Percentiles rank a stretch among this genome's conserved stretches.
Evolutionary conservation across 2,888 invertebrate species (phyloP).

Genomic region (Acanthosepion esculentum): DNA sequence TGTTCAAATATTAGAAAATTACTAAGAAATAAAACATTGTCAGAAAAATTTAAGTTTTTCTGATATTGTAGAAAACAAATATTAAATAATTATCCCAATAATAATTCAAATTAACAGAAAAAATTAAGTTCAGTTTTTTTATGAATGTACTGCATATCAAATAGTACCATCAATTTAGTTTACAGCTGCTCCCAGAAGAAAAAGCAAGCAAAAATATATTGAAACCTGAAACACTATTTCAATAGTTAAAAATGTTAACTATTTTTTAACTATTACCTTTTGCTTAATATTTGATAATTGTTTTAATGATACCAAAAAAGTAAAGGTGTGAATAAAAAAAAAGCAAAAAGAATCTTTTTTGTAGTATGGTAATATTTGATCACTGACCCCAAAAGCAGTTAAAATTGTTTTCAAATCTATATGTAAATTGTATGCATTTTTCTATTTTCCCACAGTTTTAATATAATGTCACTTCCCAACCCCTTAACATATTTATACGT

Average conservation of each 20-base stretch:
- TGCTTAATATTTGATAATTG: not conserved
- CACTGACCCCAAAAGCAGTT: constrained; percentile 5
- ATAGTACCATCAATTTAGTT: too few relatives aligned
- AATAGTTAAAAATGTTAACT: too few relatives aligned
- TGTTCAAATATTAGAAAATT: not conserved
- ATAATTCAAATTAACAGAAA: too few relatives aligned
- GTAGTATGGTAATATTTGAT: not conserved
- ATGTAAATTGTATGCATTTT: not conserved
- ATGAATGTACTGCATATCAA: too few relatives aligned
- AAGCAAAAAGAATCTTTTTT: not conserved
- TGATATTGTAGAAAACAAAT: not conserved
- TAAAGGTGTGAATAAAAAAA: not conserved
- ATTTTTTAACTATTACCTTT: too few relatives aligned
- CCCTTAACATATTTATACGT: not conserved
- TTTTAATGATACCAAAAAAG: not conserved
- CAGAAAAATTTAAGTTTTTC: not conserved
- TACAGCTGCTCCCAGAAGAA: too few relatives aligned
- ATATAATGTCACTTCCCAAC: not conserved
- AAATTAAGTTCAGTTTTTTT: too few relatives aligned
- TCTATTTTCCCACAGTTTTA: not conserved
- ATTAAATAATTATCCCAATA: too few relatives aligned
- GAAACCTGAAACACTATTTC: too few relatives aligned
- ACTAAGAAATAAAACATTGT: not conserved
- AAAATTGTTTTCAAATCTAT: not conserved
- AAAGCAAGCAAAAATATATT: too few relatives aligned